phyloP scores from a whole-genome alignment of 2,888 invertebrate species.

The Sepiola atlantica region DNA sequence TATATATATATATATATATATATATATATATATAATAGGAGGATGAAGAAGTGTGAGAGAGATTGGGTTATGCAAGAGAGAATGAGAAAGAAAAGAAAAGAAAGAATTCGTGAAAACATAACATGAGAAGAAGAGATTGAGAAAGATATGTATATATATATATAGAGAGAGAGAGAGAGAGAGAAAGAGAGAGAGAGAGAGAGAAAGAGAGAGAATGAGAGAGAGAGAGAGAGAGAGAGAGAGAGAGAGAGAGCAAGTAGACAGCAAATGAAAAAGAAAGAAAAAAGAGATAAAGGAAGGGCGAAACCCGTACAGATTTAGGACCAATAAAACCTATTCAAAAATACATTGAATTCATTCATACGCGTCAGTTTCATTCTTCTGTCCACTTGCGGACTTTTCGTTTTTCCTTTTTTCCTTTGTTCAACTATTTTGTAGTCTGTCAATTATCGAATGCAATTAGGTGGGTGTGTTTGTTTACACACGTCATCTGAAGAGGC shows the following conservation, averaged over 20 bases:
- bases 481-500: constrained; percentile 22
- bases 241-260: not conserved
- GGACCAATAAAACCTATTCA: not conserved
- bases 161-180: not conserved
- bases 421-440: constrained; percentile 32
- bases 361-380: constrained; percentile 32
- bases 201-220: not conserved
- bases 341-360: not conserved
- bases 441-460: constrained; percentile 19
- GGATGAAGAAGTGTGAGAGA: not conserved
- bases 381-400: not conserved
- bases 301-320: not conserved
- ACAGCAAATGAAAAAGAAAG: not conserved
- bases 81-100: not conserved
- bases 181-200: too few relatives aligned
- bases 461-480: constrained; percentile 32
- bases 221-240: not conserved
- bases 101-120: too few relatives aligned
- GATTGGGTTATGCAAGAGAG: too few relatives aligned
- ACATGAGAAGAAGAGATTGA: too few relatives aligned
- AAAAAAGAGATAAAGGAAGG: not conserved
- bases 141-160: too few relatives aligned
- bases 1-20: too few relatives aligned
- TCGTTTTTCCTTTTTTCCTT: not conserved
- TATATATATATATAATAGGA: too few relatives aligned